Percentiles rank a stretch among this genome's conserved stretches.
These are phyloP conservation scores for Formica exsecta DNA, from an alignment of 1,140 invertebrate species.

Conservation along the genomic window DNA sequence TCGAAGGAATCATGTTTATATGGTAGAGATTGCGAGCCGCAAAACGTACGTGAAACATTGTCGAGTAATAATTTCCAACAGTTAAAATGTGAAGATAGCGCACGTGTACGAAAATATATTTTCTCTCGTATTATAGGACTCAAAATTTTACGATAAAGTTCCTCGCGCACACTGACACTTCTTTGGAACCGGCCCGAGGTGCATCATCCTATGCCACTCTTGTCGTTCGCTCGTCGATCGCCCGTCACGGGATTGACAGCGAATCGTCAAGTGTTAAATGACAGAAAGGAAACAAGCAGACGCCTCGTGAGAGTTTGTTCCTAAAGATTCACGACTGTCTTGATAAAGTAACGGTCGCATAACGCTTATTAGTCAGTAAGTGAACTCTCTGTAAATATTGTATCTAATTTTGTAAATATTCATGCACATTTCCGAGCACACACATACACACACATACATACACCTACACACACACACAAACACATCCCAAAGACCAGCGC, in stretches of 20 bases:
- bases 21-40: background rate
- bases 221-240: slow-evolving; percentile 73
- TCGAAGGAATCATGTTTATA: slow-evolving; percentile 20
- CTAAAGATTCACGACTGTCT: slow-evolving; percentile 83
- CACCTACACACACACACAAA: too few species aligned
- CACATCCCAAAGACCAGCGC: slow-evolving; percentile 51
- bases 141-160: slow-evolving; percentile 39
- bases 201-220: slow-evolving; percentile 60
- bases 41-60: background rate
- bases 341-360: slow-evolving; percentile 80
- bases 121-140: slow-evolving; percentile 13
- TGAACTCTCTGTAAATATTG: slow-evolving; percentile 84
- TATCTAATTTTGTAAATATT: slow-evolving; percentile 85
- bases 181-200: slow-evolving; percentile 38
- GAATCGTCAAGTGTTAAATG: slow-evolving; percentile 66
- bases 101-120: slow-evolving; percentile 25
- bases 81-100: slow-evolving; percentile 45
- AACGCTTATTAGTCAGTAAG: slow-evolving; percentile 86
- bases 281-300: slow-evolving; percentile 54
- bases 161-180: slow-evolving; percentile 63
- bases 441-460: too few species aligned
- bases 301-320: slow-evolving; percentile 83
- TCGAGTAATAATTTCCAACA: slow-evolving; percentile 6
- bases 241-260: slow-evolving; percentile 50
- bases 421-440: slow-evolving; percentile 73